Evolutionary conservation across 2,113 vertebrate genomes (phyloP).

Genomic region (Orientallactaga bullata): DNA sequence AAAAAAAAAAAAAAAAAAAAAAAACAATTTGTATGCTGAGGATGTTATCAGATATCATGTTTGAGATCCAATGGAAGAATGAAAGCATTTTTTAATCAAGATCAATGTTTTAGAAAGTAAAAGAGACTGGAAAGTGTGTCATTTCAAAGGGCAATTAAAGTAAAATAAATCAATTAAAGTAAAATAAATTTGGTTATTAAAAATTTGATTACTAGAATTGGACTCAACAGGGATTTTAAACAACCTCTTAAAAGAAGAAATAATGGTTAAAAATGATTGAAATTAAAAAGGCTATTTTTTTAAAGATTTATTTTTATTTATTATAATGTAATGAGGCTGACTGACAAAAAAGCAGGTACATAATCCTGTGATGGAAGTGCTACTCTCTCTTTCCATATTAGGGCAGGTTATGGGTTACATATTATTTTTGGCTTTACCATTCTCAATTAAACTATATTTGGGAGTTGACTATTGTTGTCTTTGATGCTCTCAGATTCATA

Average conservation of each 20-base stretch:
- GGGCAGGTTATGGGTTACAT: no score
- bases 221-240: slow-evolving; percentile 6
- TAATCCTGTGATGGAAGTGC: no score
- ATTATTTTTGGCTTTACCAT: no score
- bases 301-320: no score
- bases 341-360: no score
- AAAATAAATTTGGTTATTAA: not conserved
- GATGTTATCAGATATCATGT: not conserved
- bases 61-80: slow-evolving; percentile 1
- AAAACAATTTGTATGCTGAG: no score
- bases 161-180: not conserved
- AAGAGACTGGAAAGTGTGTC: slow-evolving; percentile 21
- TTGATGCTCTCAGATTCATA: no score
- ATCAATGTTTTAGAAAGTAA: slow-evolving; percentile 50
- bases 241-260: not conserved
- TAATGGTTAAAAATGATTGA: not conserved
- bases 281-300: slow-evolving; percentile 17
- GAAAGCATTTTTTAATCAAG: not conserved
- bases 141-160: slow-evolving; percentile 31
- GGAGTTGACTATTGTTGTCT: no score
- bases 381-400: no score
- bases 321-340: no score
- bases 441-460: no score
- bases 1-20: no score
- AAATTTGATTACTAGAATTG: slow-evolving; percentile 26